Conservation (phyloP, 1,140 invertebrate species). For the Carposina sasakii region DNA sequence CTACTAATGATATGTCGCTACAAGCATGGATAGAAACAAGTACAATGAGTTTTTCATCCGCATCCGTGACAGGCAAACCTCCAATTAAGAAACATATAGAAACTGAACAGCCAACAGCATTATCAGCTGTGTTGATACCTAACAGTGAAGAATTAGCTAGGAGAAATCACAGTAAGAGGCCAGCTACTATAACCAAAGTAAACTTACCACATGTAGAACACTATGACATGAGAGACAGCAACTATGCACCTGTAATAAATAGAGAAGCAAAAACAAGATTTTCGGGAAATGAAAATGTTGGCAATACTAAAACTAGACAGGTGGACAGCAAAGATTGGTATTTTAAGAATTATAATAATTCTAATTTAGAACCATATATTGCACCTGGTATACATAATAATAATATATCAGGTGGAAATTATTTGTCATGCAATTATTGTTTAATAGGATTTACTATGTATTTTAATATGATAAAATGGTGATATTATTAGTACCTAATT, state of each 20-base stretch:
- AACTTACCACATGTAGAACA: constrained; percentile 54
- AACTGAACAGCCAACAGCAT: constrained; percentile 48
- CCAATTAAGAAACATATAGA: constrained; percentile 46
- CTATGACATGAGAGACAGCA: constrained; percentile 39
- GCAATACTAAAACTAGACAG: constrained; percentile 40
- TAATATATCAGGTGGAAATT: too few species aligned
- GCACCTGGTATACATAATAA: constrained; percentile 64
- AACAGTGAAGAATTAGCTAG: constrained; percentile 40
- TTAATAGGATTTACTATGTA: too few species aligned
- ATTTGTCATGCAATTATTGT: too few species aligned
- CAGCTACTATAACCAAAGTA: constrained; percentile 64
- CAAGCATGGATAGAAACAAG: constrained; percentile 57
- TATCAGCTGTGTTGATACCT: constrained; percentile 46
- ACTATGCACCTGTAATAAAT: constrained; percentile 53
- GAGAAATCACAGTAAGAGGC: constrained; percentile 41
- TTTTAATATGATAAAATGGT: too few species aligned
- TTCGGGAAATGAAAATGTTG: constrained; percentile 35
- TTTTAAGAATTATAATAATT: constrained; percentile 84
- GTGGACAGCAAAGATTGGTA: constrained; percentile 81
- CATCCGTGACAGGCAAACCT: constrained; percentile 34
- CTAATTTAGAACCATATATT: constrained; percentile 78
- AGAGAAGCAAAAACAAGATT: constrained; percentile 65
- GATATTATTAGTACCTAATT: too few species aligned
- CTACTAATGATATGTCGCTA: constrained; percentile 53
- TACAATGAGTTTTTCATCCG: constrained; percentile 30